Percentiles rank a stretch among this genome's conserved stretches.
phyloP scores from a whole-genome alignment of 1,140 invertebrate species.

The Drosophila santomea region DNA sequence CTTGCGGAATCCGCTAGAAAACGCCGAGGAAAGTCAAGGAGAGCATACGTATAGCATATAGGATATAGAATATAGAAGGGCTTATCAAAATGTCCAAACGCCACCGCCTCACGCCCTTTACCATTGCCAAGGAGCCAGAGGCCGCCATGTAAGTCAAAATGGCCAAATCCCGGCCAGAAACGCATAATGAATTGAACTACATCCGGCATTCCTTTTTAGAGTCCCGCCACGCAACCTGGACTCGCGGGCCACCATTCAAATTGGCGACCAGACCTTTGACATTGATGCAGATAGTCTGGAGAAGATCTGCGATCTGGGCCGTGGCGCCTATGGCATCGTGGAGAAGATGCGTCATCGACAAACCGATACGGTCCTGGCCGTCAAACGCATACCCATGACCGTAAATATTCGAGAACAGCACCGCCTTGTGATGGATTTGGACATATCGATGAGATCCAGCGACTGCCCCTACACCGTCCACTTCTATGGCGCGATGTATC shows the following conservation, averaged over 20 bases:
- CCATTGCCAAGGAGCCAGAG: slow-evolving; percentile 54
- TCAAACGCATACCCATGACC: slow-evolving; percentile 97
- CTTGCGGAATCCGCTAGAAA: slow-evolving; percentile 15
- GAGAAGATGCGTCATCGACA: slow-evolving; percentile 97
- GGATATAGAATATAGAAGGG: not conserved
- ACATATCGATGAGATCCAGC: slow-evolving; percentile 96
- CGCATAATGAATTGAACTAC: not conserved
- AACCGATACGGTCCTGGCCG: slow-evolving; percentile 96
- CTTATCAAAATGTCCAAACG: slow-evolving; percentile 58
- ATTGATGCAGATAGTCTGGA: slow-evolving; percentile 96
- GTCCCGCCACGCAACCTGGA: slow-evolving; percentile 91
- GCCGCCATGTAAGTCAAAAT: slow-evolving; percentile 60
- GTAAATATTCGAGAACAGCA: slow-evolving; percentile 96
- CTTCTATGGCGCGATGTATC: slow-evolving; percentile 98
- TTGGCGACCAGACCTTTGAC: slow-evolving; percentile 93
- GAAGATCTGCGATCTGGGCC: slow-evolving; percentile 94
- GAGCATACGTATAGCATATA: not conserved
- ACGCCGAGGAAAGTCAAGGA: slow-evolving; percentile 17
- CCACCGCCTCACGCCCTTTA: slow-evolving; percentile 46
- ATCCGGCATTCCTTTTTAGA: slow-evolving; percentile 21
- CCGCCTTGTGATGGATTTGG: slow-evolving; percentile 98
- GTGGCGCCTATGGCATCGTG: slow-evolving; percentile 98
- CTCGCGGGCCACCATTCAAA: slow-evolving; percentile 93
- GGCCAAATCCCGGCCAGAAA: not conserved
- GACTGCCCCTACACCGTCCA: slow-evolving; percentile 98